Percentiles rank a stretch among this genome's conserved stretches.
Conservation (phyloP, 2,797 vertebrate genomes). For the Leucoraja ocellata region DNA sequence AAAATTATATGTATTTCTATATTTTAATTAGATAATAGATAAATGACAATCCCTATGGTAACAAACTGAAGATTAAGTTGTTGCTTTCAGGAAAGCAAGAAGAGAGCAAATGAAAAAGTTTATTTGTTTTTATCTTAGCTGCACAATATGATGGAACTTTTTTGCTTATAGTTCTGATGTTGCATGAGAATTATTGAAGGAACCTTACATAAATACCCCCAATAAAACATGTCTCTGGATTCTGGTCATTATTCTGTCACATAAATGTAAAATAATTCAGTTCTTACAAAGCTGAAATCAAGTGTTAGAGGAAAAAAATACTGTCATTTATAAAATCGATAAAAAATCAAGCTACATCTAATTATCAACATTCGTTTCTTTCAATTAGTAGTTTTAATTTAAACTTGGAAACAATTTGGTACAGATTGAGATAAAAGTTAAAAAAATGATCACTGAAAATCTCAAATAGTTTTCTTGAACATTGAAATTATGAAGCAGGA, state of each 20-base stretch:
- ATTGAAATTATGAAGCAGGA: background rate
- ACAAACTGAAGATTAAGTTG: background rate
- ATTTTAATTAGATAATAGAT: background rate
- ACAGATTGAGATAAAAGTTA: background rate
- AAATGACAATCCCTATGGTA: background rate
- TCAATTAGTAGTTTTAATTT: background rate
- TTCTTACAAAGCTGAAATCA: background rate
- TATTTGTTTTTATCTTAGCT: background rate
- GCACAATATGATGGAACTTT: background rate
- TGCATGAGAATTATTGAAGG: background rate
- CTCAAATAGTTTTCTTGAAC: background rate
- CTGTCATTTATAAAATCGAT: background rate
- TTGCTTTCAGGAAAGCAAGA: background rate
- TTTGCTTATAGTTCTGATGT: background rate
- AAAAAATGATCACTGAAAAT: background rate
- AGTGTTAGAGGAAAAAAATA: background rate
- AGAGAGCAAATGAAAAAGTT: background rate
- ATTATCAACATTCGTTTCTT: background rate
- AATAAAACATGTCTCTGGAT: background rate
- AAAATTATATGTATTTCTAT: background rate
- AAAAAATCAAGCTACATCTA: background rate
- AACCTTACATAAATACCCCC: background rate
- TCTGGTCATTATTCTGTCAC: background rate
- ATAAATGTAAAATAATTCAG: background rate
- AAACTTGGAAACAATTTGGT: constrained; percentile 10